Base-by-base conservation (phyloP, 2,797 vertebrate genomes). In the Amazonetta brasiliensis region DNA sequence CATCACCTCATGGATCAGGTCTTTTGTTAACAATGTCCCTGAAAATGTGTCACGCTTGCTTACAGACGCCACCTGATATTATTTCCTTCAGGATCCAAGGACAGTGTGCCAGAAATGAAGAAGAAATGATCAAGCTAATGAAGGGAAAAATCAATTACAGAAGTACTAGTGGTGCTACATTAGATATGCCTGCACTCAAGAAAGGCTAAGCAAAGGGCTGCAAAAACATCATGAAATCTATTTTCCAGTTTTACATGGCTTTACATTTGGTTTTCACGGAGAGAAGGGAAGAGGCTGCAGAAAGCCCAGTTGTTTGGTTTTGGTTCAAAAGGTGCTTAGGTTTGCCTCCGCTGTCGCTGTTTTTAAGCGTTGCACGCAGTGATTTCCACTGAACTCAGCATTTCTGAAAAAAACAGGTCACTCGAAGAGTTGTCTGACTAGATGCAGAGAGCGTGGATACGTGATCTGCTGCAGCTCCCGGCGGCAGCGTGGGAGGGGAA, bases 1-100 rank as follows among this genome's bases (percentile, higher is more conserved):
- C 68, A 33, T 52, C 81, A 87, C 71, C 67, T 95, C 78, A n/a
- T 64, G 81, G 90, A 93, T 91, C 92, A 92, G 67, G 59, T 35
- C 63, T 87, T 87, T 80, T 54, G 46, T 56, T 85, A 77, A 84
- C 52, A 50, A 59, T 58, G 28, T 9, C 63, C 18, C 59, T 64
- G 35, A n/a, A 73, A 66, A 67, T 39, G 7, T 7, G 14, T 66
- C 64, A 12, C 13, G 1, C 25, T 84, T 74, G 37, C 33, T 58
- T 58, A 31, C 5, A 79, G 64, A 44, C 31, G 41, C 13, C 7
- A 8, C 63, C 79, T 89, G 46, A 74, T 74, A 25, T 52, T 63
- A 41, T 71, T 87, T 74, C 78, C 58, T 80, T 71, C 31, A n/a
- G 43, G 17, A 73, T 44, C 35, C 37, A 14, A 79, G 39, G 13